Evolutionary conservation across 2,113 vertebrate genomes (phyloP).

Genomic region (Anoura caudifer): DNA sequence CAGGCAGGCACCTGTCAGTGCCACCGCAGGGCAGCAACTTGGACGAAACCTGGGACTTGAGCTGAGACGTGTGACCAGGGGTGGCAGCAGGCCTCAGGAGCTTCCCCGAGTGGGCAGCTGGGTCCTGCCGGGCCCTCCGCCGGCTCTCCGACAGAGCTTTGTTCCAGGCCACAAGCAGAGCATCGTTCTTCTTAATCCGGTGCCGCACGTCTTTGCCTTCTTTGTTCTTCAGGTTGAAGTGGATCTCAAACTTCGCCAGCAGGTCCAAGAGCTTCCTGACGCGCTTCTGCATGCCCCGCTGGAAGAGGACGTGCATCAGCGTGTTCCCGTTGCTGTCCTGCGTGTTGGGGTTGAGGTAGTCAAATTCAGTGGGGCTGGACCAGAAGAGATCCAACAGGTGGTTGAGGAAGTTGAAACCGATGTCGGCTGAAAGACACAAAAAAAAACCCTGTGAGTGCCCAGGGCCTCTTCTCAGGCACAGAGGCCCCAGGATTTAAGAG

Average conservation of each 20-base stretch:
- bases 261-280: slow-evolving; percentile 74
- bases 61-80: slow-evolving; percentile 53
- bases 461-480: neutral
- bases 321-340: slow-evolving; percentile 84
- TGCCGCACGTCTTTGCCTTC: slow-evolving; percentile 79
- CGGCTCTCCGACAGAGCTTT: slow-evolving; percentile 65
- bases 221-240: slow-evolving; percentile 84
- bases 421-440: slow-evolving; percentile 75
- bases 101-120: slow-evolving; percentile 37
- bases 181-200: slow-evolving; percentile 81
- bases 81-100: neutral
- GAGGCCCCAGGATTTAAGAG: neutral
- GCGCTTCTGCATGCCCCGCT: slow-evolving; percentile 76
- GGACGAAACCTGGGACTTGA: slow-evolving; percentile 50
- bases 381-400: slow-evolving; percentile 80
- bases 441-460: neutral
- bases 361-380: slow-evolving; percentile 74
- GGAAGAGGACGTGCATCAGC: slow-evolving; percentile 85
- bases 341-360: slow-evolving; percentile 81
- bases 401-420: slow-evolving; percentile 80
- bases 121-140: slow-evolving; percentile 72
- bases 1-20: neutral
- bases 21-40: neutral
- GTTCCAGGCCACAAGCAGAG: slow-evolving; percentile 80
- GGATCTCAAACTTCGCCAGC: slow-evolving; percentile 82